Conservation (phyloP, 2,797 vertebrate genomes). For the Cirrhinus mrigala region DNA sequence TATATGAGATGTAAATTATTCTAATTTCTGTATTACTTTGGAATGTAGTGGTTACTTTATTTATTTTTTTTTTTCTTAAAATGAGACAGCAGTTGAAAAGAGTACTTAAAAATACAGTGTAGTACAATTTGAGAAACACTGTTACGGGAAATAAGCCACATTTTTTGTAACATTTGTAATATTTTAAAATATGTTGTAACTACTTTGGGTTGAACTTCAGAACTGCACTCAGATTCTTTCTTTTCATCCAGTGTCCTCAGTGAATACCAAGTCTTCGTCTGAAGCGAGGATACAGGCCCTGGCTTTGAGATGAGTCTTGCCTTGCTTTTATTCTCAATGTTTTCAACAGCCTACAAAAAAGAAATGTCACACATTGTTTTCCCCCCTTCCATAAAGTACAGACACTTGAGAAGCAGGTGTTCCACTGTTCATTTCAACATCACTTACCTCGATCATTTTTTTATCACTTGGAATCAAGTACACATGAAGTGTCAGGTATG, state of each 20-base stretch:
- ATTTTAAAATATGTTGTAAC: not conserved
- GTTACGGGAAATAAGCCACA: too few relatives aligned
- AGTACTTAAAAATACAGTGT: too few relatives aligned
- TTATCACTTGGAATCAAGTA: constrained; percentile 59
- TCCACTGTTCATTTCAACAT: not conserved
- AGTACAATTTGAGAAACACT: not conserved
- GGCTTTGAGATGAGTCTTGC: not conserved
- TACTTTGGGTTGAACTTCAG: not conserved
- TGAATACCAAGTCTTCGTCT: not conserved
- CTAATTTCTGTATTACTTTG: too few relatives aligned
- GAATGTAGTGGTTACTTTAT: too few relatives aligned
- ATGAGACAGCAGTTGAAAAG: too few relatives aligned
- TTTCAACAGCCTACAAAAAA: constrained; percentile 10
- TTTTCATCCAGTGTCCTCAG: not conserved
- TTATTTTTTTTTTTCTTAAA: too few relatives aligned
- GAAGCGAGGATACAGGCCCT: not conserved
- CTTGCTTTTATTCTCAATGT: not conserved
- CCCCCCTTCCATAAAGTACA: not conserved
- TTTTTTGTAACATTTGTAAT: too few relatives aligned
- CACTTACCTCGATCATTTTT: constrained; percentile 45
- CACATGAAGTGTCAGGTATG: constrained; percentile 49
- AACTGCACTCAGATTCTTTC: not conserved
- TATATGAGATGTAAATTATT: too few relatives aligned
- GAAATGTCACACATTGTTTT: not conserved
- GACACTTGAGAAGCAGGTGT: not conserved